phyloP scores from a whole-genome alignment of 2,113 vertebrate genomes.

The Heptranchias perlo region DNA sequence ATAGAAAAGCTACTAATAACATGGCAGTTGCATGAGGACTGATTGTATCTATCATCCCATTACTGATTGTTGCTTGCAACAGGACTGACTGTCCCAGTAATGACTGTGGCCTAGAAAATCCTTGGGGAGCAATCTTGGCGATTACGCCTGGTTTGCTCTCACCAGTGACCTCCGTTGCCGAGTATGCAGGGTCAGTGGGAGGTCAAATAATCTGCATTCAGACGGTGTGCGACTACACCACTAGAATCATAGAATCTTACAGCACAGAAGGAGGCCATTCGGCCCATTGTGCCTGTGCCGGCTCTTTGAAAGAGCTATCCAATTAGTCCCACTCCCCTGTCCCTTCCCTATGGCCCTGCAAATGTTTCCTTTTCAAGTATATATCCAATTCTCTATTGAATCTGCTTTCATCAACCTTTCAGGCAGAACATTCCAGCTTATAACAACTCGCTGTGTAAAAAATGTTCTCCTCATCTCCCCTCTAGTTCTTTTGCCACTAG shows the following conservation, averaged over 20 bases:
- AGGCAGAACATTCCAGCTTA: neutral
- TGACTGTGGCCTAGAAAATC: neutral
- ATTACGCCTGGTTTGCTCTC: neutral
- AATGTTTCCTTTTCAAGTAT: neutral
- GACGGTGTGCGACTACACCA: neutral
- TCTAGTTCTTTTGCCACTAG: neutral
- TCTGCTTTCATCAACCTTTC: neutral
- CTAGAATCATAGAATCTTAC: neutral
- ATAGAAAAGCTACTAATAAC: neutral
- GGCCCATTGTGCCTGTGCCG: neutral
- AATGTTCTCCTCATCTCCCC: neutral
- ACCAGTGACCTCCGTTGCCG: neutral
- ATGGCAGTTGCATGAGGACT: neutral
- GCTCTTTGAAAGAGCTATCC: neutral
- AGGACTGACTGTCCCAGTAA: neutral
- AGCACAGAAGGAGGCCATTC: neutral
- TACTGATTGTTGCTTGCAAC: neutral
- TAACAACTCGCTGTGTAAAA: neutral
- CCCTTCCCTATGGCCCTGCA: neutral
- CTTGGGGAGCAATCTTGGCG: neutral
- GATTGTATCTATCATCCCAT: neutral
- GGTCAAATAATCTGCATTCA: neutral
- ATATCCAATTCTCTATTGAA: too few species aligned
- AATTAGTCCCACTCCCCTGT: neutral
- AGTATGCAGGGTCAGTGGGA: neutral